Conservation (phyloP, 2,888 invertebrate genomes). For the Drosophila borborema region DNA sequence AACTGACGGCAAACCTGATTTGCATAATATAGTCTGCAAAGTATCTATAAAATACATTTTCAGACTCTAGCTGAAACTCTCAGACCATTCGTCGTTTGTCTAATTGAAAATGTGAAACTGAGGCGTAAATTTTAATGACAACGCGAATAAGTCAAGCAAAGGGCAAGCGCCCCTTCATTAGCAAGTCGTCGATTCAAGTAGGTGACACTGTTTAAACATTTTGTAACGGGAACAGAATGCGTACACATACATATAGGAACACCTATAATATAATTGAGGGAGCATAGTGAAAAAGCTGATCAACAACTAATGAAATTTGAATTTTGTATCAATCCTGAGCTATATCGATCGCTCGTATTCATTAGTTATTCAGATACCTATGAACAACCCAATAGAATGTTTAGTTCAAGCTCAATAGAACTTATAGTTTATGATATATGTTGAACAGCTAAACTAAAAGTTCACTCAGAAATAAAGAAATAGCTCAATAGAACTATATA, state of each 20-base stretch:
- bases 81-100: constrained; percentile 8
- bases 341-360: neutral
- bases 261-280: neutral
- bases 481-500: neutral
- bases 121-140: constrained; percentile 2
- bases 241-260: neutral
- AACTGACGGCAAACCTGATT: constrained; percentile 1
- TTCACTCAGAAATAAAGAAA: neutral
- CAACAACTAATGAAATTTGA: neutral
- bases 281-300: neutral
- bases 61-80: neutral
- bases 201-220: constrained; percentile 28
- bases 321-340: neutral
- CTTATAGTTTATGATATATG: too few relatives aligned
- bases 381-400: neutral
- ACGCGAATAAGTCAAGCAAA: constrained; percentile 21
- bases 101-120: constrained; percentile 14
- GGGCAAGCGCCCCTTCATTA: constrained; percentile 45
- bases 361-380: neutral
- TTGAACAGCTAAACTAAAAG: too few relatives aligned
- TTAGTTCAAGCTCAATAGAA: neutral
- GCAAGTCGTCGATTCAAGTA: constrained; percentile 42
- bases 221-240: neutral
- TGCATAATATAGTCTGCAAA: constrained; percentile 6
- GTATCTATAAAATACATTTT: constrained; percentile 2